These are phyloP conservation scores for Pocillopora verrucosa DNA, from an alignment of 64 coral and sea anemone species.

Conservation along the genomic window DNA sequence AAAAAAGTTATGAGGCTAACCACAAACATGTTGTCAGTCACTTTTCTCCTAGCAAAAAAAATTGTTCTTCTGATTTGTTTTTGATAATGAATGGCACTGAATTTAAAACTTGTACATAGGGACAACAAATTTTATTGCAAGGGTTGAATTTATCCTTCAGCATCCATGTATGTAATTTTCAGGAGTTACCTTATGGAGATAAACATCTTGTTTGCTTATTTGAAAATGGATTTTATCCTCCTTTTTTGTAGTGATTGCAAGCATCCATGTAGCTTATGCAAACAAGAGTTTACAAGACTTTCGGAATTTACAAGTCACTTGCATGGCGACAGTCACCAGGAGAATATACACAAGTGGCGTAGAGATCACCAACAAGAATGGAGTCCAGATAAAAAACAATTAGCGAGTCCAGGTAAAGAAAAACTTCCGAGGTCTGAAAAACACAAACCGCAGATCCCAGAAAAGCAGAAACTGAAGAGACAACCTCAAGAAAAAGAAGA, in stretches of 20 bases:
- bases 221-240: neutral
- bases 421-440: neutral
- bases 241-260: conserved; percentile 46
- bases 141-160: neutral
- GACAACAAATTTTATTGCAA: neutral
- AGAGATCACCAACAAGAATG: conserved; percentile 26
- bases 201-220: neutral
- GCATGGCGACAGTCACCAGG: conserved; percentile 38
- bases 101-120: too few species aligned
- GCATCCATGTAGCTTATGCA: conserved; percentile 47
- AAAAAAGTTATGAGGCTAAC: too few species aligned
- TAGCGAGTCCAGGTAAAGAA: neutral
- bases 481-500: neutral
- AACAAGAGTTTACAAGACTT: conserved; percentile 36
- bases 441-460: too few species aligned
- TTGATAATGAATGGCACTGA: too few species aligned
- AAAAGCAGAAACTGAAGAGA: too few species aligned
- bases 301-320: conserved; percentile 52
- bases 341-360: conserved; percentile 26
- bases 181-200: neutral
- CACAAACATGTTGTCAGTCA: too few species aligned
- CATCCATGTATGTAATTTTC: too few species aligned
- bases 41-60: too few species aligned
- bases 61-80: too few species aligned
- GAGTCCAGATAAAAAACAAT: neutral